Base-by-base conservation (phyloP, 2,888 invertebrate species). In the Lucinisca nassula region DNA sequence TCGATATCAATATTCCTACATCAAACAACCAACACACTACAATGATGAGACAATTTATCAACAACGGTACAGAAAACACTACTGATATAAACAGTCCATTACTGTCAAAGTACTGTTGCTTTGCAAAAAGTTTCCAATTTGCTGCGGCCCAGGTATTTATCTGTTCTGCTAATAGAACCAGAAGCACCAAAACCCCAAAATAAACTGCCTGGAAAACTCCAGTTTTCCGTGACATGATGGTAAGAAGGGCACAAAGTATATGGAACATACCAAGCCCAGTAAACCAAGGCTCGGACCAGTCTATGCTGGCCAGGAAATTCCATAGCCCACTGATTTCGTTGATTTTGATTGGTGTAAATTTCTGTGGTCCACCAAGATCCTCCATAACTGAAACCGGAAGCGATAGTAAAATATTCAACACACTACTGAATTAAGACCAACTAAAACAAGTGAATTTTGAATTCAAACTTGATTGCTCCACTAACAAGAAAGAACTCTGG, bases 71-170 rank as follows among this genome's bases (percentile, higher is more conserved):
- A n/a, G 98, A 99, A 96, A 98, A 98, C 32, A 99, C 98, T 17
- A 98, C 97, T 0, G 99, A 99, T 97, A 99, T 98, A 96, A 99
- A 99, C 79, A 99, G 97, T 30, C 99, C 99, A 97, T 98, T 98
- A 94, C 98, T 98, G 96, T 99, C 99, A 96, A 99, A 99, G 96
- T 99, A 99, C 95, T 99, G 99, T 94, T 99, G 98, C 93, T 98
- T 97, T 0, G 99, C 98, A 96, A 99, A 98, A 84, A 97, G 97
- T 97, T 96, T 97, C 98, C 98, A 99, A 96, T 99, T 98, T 90
- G 97, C 97, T 0, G 99, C 98, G 2, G 98, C 99, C 89, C 98
- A 97, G 97, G 98, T 98, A 96, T 99, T 99, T 92, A 99, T 98
- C 93, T 97, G 98, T 96, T 99, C 98, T 32, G 99, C 98, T 95